Percentiles rank a stretch among this genome's conserved stretches.
Evolutionary conservation across 2,888 invertebrate genomes (phyloP).

Genomic region (Melieria omissa): DNA sequence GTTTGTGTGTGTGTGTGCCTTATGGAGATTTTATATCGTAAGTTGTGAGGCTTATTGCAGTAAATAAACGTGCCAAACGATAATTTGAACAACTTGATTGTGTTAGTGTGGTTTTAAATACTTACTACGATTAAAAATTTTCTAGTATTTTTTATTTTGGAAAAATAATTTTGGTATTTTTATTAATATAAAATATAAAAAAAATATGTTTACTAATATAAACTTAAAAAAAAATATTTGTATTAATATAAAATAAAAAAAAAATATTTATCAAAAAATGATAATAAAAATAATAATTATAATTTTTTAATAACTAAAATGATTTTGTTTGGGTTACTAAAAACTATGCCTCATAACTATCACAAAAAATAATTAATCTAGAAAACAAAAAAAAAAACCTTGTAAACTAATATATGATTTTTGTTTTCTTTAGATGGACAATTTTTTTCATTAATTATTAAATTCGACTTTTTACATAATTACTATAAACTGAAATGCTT

Average conservation of each 20-base stretch:
- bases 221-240: neutral
- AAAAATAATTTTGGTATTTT: too few species aligned
- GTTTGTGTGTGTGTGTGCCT: too few species aligned
- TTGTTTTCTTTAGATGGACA: too few species aligned
- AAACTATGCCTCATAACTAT: neutral
- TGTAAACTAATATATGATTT: too few species aligned
- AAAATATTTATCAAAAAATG: neutral
- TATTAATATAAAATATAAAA: neutral
- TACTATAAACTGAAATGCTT: too few species aligned
- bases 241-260: neutral
- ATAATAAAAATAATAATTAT: neutral
- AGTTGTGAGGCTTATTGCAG: conserved; percentile 12
- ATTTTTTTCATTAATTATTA: too few species aligned
- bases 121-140: too few species aligned
- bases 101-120: too few species aligned
- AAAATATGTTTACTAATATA: neutral
- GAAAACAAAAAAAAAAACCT: neutral
- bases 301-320: neutral
- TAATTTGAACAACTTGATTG: too few species aligned
- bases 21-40: neutral
- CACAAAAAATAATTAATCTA: neutral
- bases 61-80: neutral
- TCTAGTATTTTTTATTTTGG: too few species aligned
- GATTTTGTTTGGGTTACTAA: neutral
- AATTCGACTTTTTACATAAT: too few species aligned